A percentile compares a stretch with the other conserved stretches of the same genome.
phyloP scores from a whole-genome alignment of 1,140 invertebrate genomes.

The Bombus waltoni region DNA sequence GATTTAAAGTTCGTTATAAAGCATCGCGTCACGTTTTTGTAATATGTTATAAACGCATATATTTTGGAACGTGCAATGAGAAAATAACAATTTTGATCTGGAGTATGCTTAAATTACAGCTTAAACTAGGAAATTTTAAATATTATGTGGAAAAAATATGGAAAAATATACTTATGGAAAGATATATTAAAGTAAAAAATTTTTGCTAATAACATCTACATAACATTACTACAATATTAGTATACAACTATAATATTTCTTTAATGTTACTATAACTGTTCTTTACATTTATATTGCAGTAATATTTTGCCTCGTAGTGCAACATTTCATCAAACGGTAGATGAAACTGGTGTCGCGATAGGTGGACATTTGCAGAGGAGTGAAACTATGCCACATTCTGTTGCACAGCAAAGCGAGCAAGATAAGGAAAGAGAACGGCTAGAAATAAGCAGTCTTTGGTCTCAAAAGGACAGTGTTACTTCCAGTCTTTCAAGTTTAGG shows the following conservation, averaged over 20 bases:
- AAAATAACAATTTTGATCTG: no score
- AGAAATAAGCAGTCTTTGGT: conserved; percentile 80
- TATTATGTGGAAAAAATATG: no score
- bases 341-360: conserved; percentile 73
- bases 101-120: no score
- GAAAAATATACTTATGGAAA: no score
- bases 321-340: conserved; percentile 79
- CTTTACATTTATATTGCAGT: conserved; percentile 55
- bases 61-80: no score
- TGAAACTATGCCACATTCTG: conserved; percentile 89
- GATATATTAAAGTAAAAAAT: no score
- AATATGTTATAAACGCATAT: no score
- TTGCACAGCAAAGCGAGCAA: conserved; percentile 79
- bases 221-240: no score
- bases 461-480: conserved; percentile 85
- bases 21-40: no score
- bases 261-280: not conserved
- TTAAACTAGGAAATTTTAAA: no score
- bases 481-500: conserved; percentile 90
- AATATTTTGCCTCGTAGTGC: conserved; percentile 78
- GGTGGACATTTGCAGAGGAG: conserved; percentile 87
- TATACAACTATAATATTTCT: no score
- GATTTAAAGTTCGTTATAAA: no score
- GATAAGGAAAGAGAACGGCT: conserved; percentile 79
- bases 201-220: not conserved